Evolutionary conservation across 2,888 invertebrate genomes (phyloP), one percentile per base, ranked within the genome.

Genomic region (Platycheirus albimanus): DNA sequence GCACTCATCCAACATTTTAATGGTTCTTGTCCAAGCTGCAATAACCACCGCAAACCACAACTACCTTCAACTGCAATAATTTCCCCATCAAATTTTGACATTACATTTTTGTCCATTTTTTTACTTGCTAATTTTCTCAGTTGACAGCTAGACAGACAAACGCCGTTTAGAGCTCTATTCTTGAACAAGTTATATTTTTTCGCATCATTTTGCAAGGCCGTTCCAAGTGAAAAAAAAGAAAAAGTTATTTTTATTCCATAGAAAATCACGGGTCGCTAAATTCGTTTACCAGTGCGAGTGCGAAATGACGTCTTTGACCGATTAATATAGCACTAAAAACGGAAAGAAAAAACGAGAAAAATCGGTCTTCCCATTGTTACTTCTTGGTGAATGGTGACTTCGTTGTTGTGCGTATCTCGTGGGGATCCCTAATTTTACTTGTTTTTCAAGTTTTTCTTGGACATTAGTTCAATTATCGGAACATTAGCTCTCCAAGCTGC

Each of bases 121-220:
- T 74, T 41, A 13, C 30, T 52, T 11, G 41, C 36, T 61, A 52
- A 67, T 78, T 83, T 69, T 43, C 56, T 83, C 78, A 78, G 7
- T 33, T 83, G 83, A 83, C 83, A 78, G 83, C 43, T 69, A 78
- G 78, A 74, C 72, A 64, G n/a, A 61, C 61, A 61, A 43, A 83
- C 67, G 77, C 67, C 63, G 72, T 64, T 38, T 49, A 33, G 24
- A 67, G 56, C 30, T 78, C 71, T 69, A 58, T 43, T 78, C 54
- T 38, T 24, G 33, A 38, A 69, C 2, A 72, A 77, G 24, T 58
- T 41, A 19, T 24, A 24, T 36, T 8, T 74, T 66, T 71, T 77
- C 43, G 64, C 81, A 66, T 72, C 33, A 64, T 78, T 30, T 54
- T 58, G 56, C 83, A 83, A 83, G 83, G 83, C 77, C 77, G 77